Base-by-base conservation (phyloP, 1,140 invertebrate species). In the Caenorhabditis latens region DNA sequence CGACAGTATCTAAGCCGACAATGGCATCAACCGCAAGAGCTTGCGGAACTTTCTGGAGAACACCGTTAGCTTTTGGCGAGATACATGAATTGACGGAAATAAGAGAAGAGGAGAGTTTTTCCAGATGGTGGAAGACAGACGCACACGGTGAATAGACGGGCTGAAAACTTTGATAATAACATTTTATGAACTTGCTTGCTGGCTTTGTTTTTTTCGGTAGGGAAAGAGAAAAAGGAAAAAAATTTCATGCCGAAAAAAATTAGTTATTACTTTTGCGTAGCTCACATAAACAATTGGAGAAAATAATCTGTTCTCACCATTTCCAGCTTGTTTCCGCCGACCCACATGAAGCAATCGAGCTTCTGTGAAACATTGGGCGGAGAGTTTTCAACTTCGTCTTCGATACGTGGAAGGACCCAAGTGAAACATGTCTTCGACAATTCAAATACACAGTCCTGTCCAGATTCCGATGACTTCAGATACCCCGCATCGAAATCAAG, bases 41-140 rank as follows among this genome's bases (percentile, higher is more conserved):
- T 5, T 79, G 46, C 7, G 71, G n/a, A 50, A 53, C 71, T 79
- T 53, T 79, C 42, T 79, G 71, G n/a, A 79, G 71, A n/a, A 79
- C 43, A 13, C 71, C 71, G 46, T 79, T 79, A 9, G 8, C 13
- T 16, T 24, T 50, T 9, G 40, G n/a, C 4, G n/a, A 46, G 4
- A 5, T 40, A n/a, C 46, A 79, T 9, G 21, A 13, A n/a, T 13
- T 19, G 21, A 79, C 2, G 50, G 50, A 53, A 14, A 16, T 2
- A 53, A 53, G 43, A 50, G 46, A 79, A 8, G 71, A 19, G 19
- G 71, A 13, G 14, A 79, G 71, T 79, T 79, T 79, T n/a, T 79
- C 71, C 19, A 79, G 46, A 50, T 79, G 46, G 21, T 79, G 71
- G 71, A 79, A 79, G 9, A 79, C 71, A 13, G 71, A 24, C 0